Evolutionary conservation across 2,113 vertebrate genomes (phyloP).

Genomic region (Anthoscopus minutus): DNA sequence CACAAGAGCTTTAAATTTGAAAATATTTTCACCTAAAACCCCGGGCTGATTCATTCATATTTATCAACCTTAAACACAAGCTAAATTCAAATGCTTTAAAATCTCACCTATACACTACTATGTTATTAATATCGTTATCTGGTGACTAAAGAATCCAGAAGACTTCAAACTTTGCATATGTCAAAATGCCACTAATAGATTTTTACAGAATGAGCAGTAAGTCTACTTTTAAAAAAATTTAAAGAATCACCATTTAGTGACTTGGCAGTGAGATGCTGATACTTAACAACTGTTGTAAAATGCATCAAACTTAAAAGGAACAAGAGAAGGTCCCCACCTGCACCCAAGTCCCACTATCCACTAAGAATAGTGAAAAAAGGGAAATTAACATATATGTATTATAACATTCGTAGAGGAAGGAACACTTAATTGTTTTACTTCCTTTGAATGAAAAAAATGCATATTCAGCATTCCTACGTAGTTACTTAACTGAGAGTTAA

Average conservation of each 20-base stretch:
- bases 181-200: neutral
- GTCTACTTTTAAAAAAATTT: neutral
- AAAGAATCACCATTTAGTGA: neutral
- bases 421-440: neutral
- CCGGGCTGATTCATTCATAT: neutral
- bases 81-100: neutral
- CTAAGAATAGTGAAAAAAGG: neutral
- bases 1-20: constrained; percentile 22
- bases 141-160: neutral
- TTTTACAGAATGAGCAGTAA: neutral
- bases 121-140: neutral
- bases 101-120: neutral
- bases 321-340: neutral
- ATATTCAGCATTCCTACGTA: neutral
- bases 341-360: neutral
- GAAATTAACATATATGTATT: neutral
- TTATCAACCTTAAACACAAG: neutral
- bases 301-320: neutral
- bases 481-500: neutral
- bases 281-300: neutral
- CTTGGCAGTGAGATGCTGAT: neutral
- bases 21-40: constrained; percentile 16
- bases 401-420: neutral
- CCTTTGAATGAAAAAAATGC: neutral
- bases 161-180: neutral